Conservation (phyloP, 2,888 invertebrate genomes). For the Acholoe squamosa region DNA sequence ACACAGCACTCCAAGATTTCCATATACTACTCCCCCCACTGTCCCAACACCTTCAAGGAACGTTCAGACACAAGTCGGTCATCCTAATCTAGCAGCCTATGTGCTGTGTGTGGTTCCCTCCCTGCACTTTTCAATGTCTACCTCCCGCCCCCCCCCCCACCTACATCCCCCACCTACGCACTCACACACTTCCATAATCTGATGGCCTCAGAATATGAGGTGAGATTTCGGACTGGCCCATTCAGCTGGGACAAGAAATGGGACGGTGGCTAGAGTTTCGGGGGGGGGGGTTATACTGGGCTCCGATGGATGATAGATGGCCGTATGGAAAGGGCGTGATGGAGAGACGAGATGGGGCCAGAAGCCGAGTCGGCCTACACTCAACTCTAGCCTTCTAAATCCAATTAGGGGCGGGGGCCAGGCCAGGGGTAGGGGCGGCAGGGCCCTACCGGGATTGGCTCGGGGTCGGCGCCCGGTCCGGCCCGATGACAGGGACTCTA, state of each 20-base stretch:
- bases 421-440: not conserved
- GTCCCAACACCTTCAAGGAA: not conserved
- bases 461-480: constrained; percentile 36
- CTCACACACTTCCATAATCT: too few relatives aligned
- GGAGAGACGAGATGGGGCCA: constrained; percentile 56
- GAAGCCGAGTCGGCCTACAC: constrained; percentile 10
- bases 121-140: not conserved
- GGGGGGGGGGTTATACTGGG: not conserved
- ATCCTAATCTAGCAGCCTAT: too few relatives aligned
- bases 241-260: not conserved
- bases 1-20: not conserved
- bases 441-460: constrained; percentile 35
- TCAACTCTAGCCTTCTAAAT: constrained; percentile 58
- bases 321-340: constrained; percentile 50
- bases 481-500: constrained; percentile 50
- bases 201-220: not conserved
- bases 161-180: too few relatives aligned
- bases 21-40: not conserved
- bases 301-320: constrained; percentile 57
- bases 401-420: constrained; percentile 40
- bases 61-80: not conserved
- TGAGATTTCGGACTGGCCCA: not conserved
- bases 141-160: not conserved
- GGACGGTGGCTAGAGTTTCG: not conserved
- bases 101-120: not conserved